A percentile compares a stretch with the other conserved stretches of the same genome.
Evolutionary conservation across 2,888 invertebrate genomes (phyloP).

Genomic region (Acanthococcus lagerstroemiae): DNA sequence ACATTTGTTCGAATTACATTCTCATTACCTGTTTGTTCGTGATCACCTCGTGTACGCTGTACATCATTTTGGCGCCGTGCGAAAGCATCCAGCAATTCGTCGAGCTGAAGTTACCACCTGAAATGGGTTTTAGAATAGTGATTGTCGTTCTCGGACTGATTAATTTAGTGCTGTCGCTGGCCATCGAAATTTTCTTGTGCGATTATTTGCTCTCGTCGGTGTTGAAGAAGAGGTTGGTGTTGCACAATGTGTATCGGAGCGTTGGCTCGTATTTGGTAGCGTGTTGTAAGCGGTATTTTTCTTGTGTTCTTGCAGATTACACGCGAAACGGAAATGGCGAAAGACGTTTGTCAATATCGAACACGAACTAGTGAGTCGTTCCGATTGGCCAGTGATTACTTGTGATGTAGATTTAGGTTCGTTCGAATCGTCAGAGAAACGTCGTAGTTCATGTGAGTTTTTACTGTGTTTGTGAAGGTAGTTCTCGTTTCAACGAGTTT

Average conservation of each 20-base stretch:
- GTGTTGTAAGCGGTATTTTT: too few relatives aligned
- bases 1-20: slow-evolving; percentile 69
- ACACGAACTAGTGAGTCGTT: slow-evolving; percentile 47
- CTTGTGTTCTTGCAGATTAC: slow-evolving; percentile 24
- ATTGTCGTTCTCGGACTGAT: slow-evolving; percentile 46
- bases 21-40: slow-evolving; percentile 55
- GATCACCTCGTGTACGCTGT: slow-evolving; percentile 45
- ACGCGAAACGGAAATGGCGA: slow-evolving; percentile 32
- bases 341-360: slow-evolving; percentile 52
- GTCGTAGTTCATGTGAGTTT: slow-evolving; percentile 1
- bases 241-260: too few relatives aligned
- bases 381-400: slow-evolving; percentile 51
- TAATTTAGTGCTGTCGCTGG: slow-evolving; percentile 47
- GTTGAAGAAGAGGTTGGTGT: slow-evolving; percentile 39
- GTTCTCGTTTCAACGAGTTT: too few relatives aligned
- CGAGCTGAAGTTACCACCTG: slow-evolving; percentile 57
- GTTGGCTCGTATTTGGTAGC: too few relatives aligned
- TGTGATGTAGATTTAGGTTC: slow-evolving; percentile 21
- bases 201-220: slow-evolving; percentile 52
- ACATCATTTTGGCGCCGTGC: slow-evolving; percentile 58
- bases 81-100: slow-evolving; percentile 52
- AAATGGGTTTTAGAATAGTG: slow-evolving; percentile 50
- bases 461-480: too few relatives aligned
- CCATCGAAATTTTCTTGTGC: slow-evolving; percentile 47
- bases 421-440: neutral